Base-by-base conservation (phyloP, 2,888 invertebrate genomes). In the Pollenia angustigena region DNA sequence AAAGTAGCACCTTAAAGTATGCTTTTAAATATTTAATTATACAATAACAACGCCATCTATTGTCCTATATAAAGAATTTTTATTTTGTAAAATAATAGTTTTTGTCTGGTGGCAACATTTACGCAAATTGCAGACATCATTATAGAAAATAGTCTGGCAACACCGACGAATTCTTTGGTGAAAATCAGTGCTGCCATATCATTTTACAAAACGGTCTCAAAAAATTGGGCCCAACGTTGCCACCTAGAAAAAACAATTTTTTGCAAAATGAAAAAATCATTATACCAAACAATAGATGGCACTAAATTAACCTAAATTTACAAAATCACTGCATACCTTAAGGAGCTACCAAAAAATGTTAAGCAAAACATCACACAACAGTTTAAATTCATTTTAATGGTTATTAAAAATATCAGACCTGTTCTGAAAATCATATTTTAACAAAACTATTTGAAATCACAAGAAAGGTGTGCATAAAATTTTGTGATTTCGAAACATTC, bases 11-110 rank as follows among this genome's bases (percentile, higher is more conserved):
- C 71, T 6, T 3, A 71, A 44, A 54, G 54, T 66, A 66, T 66
- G 66, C 66, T 66, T 23, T 46, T 1, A 64, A 60, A 8, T 6
- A 8, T 40, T 62, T 16, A 42, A 11, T 16, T 8, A 42, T 14
- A 0, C 18, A 23, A 46, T 23, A 14, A 23, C n/a, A 23, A n/a
- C 32, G 50, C 72, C 72, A 72, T 72, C 72, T 72, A 54, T 58
- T 56, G 18, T 0, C 23, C 16, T 0, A 4, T 0, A 1, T 58
- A 18, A 18, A 12, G 11, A 0, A 8, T 11, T 69, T 69, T 40
- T 8, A 16, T 23, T 6, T 16, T 54, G 16, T 18, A 69, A 69
- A 54, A 69, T 40, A 54, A 16, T 7, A 4, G 8, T 1, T 40
- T 60, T 40, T 40, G 40, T 4, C 4, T 1, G 16, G 42, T 62